These are phyloP conservation scores for Luehdorfia chinensis DNA, from an alignment of 1,140 invertebrate species.

Conservation along the genomic window DNA sequence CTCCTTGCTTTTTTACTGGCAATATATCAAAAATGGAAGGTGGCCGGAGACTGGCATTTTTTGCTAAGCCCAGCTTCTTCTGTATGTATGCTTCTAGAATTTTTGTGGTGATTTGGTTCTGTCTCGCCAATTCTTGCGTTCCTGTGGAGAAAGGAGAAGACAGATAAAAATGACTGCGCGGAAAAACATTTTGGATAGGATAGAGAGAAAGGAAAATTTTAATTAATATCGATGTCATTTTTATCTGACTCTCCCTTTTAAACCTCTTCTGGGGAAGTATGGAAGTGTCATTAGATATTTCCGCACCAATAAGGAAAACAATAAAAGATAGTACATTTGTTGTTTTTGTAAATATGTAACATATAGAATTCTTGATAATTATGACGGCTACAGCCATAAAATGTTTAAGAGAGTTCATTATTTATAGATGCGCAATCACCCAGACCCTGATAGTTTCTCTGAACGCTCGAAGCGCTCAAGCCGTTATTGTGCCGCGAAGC, in stretches of 20 bases:
- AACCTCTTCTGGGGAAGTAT: constrained; percentile 2
- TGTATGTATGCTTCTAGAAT: constrained; percentile 84
- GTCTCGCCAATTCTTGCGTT: constrained; percentile 79
- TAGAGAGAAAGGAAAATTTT: constrained; percentile 32
- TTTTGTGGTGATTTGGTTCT: constrained; percentile 85
- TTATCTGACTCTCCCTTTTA: constrained; percentile 65
- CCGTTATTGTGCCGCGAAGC: no score
- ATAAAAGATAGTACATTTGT: not conserved
- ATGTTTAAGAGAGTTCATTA: not conserved
- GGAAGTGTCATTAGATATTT: not conserved
- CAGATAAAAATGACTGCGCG: constrained; percentile 74
- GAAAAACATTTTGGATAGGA: constrained; percentile 24
- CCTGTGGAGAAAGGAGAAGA: constrained; percentile 74
- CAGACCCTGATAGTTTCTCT: no score
- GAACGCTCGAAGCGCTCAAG: no score
- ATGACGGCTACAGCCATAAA: not conserved
- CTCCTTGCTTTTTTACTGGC: constrained; percentile 55
- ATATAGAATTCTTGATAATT: not conserved
- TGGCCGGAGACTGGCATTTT: constrained; percentile 61
- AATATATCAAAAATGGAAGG: constrained; percentile 80
- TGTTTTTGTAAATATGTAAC: not conserved
- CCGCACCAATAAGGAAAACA: not conserved
- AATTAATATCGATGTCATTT: constrained; percentile 57
- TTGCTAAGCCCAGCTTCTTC: constrained; percentile 76
- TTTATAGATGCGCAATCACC: no score